Percentiles rank a stretch among this genome's conserved stretches.
Conservation (phyloP, 2,797 vertebrate species). For the Morelia viridis region DNA sequence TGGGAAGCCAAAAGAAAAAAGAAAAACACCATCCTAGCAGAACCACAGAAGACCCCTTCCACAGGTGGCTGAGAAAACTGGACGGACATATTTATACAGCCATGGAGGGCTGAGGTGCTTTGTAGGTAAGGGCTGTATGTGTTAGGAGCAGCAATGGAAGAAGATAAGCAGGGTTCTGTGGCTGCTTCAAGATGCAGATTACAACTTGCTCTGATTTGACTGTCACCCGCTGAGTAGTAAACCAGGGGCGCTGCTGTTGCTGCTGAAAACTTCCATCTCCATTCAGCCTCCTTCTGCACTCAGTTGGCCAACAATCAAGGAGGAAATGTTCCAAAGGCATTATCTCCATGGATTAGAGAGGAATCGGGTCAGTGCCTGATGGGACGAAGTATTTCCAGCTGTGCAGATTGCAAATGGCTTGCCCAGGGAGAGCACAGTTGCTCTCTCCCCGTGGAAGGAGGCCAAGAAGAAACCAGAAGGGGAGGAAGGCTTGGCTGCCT, state of each 20-base stretch:
- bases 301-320: background rate
- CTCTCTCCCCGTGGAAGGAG: background rate
- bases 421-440: background rate
- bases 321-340: background rate
- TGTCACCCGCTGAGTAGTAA: background rate
- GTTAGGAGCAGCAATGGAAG: no score
- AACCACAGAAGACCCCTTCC: no score
- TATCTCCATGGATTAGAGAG: background rate
- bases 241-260: background rate
- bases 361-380: background rate
- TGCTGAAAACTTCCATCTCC: background rate
- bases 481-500: background rate
- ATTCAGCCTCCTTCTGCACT: no score
- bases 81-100: no score
- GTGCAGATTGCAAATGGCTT: background rate
- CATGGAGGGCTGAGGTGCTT: background rate
- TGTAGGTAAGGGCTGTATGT: background rate
- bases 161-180: background rate
- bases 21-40: no score
- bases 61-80: no score
- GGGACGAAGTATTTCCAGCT: background rate
- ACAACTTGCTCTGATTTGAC: background rate
- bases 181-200: background rate
- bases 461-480: background rate
- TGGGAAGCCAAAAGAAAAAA: no score